phyloP scores from a whole-genome alignment of 1,140 invertebrate genomes.

The Pseudomyrmex dendroicus region DNA sequence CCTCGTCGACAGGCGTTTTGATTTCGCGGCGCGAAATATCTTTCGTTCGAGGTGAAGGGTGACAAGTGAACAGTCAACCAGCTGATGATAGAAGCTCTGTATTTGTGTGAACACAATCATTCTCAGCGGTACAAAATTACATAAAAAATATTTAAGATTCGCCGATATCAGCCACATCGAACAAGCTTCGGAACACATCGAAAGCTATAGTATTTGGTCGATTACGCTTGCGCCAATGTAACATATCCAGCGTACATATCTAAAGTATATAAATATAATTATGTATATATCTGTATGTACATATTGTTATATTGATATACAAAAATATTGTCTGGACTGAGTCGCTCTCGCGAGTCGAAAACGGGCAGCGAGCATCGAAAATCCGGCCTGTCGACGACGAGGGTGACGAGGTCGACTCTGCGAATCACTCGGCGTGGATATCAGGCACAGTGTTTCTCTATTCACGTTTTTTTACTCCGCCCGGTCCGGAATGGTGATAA shows the following conservation, averaged over 20 bases:
- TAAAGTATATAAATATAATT: constrained; percentile 15
- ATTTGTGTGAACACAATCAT: constrained; percentile 65
- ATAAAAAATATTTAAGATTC: constrained; percentile 43
- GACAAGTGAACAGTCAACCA: constrained; percentile 67
- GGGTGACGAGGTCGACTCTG: constrained; percentile 31
- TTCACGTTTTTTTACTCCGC: not conserved
- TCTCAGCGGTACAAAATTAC: constrained; percentile 72
- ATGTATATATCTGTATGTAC: constrained; percentile 27
- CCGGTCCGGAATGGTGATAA: constrained; percentile 20
- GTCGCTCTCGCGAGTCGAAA: constrained; percentile 10
- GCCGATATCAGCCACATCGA: constrained; percentile 61
- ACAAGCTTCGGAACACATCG: constrained; percentile 55
- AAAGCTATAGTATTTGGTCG: constrained; percentile 38
- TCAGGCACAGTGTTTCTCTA: constrained; percentile 9
- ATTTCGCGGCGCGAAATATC: not conserved
- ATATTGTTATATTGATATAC: constrained; percentile 28
- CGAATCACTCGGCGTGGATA: constrained; percentile 38
- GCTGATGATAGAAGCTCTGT: constrained; percentile 70
- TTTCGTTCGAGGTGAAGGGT: constrained; percentile 40
- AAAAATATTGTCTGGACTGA: constrained; percentile 54
- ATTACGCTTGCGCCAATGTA: constrained; percentile 33
- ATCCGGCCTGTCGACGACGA: constrained; percentile 71
- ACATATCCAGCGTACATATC: constrained; percentile 26
- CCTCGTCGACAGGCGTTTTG: constrained; percentile 71
- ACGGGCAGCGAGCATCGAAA: constrained; percentile 3